A percentile compares a stretch with the other conserved stretches of the same genome.
Conservation (phyloP, 2,888 invertebrate genomes). For the Leptinotarsa rubiginosa region DNA sequence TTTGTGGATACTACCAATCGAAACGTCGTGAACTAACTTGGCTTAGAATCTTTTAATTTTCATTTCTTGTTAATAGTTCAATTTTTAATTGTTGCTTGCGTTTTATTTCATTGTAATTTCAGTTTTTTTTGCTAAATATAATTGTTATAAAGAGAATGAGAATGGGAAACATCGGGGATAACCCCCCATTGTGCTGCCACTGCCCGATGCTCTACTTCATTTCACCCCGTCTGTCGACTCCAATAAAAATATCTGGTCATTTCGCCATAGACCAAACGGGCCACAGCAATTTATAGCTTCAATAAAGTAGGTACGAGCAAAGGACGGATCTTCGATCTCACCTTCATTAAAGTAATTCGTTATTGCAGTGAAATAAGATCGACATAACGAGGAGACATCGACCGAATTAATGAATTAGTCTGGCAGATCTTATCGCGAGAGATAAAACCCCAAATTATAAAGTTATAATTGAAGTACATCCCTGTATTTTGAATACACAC, state of each 20-base stretch:
- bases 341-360: slow-evolving; percentile 5
- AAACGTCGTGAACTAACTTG: no score
- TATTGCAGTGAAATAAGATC: background rate
- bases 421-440: slow-evolving; percentile 22
- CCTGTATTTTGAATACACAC: slow-evolving; percentile 18
- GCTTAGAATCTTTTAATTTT: no score
- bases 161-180: no score
- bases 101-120: no score
- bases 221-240: no score
- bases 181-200: background rate
- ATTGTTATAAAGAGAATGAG: no score
- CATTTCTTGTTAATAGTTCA: no score
- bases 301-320: background rate
- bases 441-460: slow-evolving; percentile 35
- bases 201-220: background rate
- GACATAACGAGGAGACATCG: background rate
- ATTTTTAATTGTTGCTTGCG: no score
- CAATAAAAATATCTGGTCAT: background rate
- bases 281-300: background rate
- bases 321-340: slow-evolving; percentile 2
- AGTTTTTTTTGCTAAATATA: no score
- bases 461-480: slow-evolving; percentile 36
- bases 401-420: slow-evolving; percentile 27
- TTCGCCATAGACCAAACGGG: background rate
- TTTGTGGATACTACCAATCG: no score